Base-by-base conservation (phyloP, 1,140 invertebrate genomes). In the Triops cancriformis region DNA sequence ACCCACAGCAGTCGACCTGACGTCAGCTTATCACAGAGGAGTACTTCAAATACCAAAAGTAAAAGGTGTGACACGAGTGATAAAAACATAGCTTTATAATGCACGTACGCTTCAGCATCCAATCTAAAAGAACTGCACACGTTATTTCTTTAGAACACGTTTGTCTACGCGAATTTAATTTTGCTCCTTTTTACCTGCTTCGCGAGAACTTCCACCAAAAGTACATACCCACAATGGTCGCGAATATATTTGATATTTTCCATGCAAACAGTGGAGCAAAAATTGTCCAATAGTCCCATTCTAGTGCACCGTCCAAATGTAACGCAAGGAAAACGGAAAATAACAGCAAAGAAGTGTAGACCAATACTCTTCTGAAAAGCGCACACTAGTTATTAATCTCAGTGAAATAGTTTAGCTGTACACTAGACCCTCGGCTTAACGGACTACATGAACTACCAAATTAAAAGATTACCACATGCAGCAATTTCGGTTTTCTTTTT, bases 1-100 rank as follows among this genome's bases (percentile, higher is more conserved):
- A 97, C 96, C 97, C 95, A 97, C 26, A 95, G 85, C 86, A 97
- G 94, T 77, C 93, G 89, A n/a, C 88, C 87, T 23, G 92, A 94
- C 82, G 96, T 93, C 74, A 99, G 86, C 86, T 98, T 97, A 86
- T 98, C 94, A 86, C 96, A 98, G 28, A 94, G 94, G 73, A 99
- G 87, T 42, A 98, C 85, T 86, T 98, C 97, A 88, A 98, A 99
- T 93, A 98, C 96, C 9, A 98, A 86, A 77, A 99, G 86, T 80
- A 98, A 94, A 75, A 98, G 87, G 85, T 98, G 96, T 80, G 98
- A 87, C 37, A 95, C 94, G 80, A 73, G 72, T n/a, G 77, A 78
- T 26, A 98, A 96, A 26, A 98, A 87, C 95, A 98, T 98, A 73
- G 96, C 95, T 86, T 97, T 97, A 83, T 96, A 98, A 84, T 98